Percentiles rank a stretch among this genome's conserved stretches.
Evolutionary conservation across 2,113 vertebrate species (phyloP).

Genomic region (Anguilla rostrata): DNA sequence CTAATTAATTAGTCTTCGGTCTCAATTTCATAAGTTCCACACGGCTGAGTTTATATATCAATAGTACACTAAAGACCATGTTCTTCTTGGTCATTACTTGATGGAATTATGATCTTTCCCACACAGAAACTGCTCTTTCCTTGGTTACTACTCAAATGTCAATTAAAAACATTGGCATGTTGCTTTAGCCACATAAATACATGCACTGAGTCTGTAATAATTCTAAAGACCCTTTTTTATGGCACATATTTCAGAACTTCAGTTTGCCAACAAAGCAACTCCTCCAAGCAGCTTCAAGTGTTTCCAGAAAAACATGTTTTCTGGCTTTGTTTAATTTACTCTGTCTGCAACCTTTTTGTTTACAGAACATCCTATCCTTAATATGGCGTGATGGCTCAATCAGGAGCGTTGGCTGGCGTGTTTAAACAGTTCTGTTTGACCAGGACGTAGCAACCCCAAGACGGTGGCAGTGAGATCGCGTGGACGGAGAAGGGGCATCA

Average conservation of each 20-base stretch:
- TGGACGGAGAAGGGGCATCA: conserved; percentile 25
- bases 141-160: not conserved
- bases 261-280: not conserved
- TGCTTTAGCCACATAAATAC: not conserved
- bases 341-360: conserved; percentile 13
- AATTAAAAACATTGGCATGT: not conserved
- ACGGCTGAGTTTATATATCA: not conserved
- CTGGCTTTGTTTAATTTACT: conserved; percentile 5
- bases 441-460: conserved; percentile 38
- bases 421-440: conserved; percentile 56
- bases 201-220: not conserved
- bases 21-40: not conserved
- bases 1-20: not conserved
- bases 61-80: not conserved
- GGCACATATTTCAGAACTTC: not conserved
- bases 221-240: not conserved
- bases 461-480: not conserved
- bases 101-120: not conserved
- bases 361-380: conserved; percentile 50
- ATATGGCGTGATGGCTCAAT: conserved; percentile 23
- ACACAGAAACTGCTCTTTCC: not conserved
- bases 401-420: conserved; percentile 29
- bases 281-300: not conserved
- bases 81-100: not conserved
- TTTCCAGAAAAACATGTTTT: not conserved